Evolutionary conservation across 2,797 vertebrate genomes (phyloP), one percentile per base, ranked within the genome.

Genomic region (Strix occidentalis): DNA sequence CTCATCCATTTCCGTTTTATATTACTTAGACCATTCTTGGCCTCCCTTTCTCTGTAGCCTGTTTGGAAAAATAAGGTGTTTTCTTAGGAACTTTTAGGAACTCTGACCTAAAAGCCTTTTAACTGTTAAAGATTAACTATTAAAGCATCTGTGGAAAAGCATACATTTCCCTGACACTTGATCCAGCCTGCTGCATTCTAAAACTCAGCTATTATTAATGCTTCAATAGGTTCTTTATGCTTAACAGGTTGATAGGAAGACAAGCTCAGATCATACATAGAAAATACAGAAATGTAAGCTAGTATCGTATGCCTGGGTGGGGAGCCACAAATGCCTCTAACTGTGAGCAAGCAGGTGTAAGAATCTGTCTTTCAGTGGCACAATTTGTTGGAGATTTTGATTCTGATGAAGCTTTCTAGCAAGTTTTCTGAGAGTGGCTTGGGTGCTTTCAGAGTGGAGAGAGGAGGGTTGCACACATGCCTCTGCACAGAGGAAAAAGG

Each of bases 91-190:
- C 48, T 77, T 41, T 14, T 66, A 51, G 20, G 46, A 83, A 53
- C 48, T 35, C 17, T 48, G 69, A 76, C 79, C 58, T 84, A 68
- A 88, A 95, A 57, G 33, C 31, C 70, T 91, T 83, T 78, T 50
- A 91, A 45, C 61, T 79, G 77, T 89, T 94, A 93, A 95, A 78
- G 69, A 79, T 95, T 94, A 95, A 93, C 88, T 63, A 54, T 66
- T 78, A 92, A 93, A 91, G 23, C 53, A 33, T 45, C 19, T 51
- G 31, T 86, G 83, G 83, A 90, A 95, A 93, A 87, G 51, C 66
- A 83, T 9, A 11, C 28, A 45, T 74, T 92, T 94, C 56, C 41
- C 39, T 90, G 57, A 80, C 37, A 33, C 76, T 84, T 94, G 54
- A 76, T 75, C 85, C 68, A 48, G 70, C 26, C 53, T 69, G 54